phyloP scores from a whole-genome alignment of 2,888 invertebrate genomes.

The Drosophila planitibia region DNA sequence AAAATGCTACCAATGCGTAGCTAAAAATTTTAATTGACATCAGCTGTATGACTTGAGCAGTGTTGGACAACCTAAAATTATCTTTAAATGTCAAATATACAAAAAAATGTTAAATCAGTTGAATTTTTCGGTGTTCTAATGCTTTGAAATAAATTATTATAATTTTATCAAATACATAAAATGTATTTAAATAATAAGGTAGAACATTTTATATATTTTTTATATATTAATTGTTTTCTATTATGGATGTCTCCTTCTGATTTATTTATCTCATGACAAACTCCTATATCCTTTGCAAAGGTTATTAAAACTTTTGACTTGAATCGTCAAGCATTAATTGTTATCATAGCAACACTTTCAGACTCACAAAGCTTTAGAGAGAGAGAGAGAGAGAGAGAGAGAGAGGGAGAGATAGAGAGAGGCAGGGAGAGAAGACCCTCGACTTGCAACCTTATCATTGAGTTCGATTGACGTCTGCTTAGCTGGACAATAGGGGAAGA shows the following conservation, averaged over 20 bases:
- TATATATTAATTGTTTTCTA: background rate
- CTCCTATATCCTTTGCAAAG: background rate
- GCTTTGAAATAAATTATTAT: background rate
- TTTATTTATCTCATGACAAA: background rate
- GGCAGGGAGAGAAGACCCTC: background rate
- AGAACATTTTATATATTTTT: background rate
- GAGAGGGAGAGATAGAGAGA: background rate
- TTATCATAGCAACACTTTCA: constrained; percentile 20
- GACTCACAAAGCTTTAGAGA: background rate
- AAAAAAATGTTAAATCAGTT: background rate
- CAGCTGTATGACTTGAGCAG: background rate
- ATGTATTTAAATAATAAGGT: background rate
- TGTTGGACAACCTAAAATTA: background rate
- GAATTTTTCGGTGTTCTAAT: background rate
- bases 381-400: background rate
- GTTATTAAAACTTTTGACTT: background rate
- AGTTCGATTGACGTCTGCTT: constrained; percentile 29
- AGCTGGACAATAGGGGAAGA: constrained; percentile 1
- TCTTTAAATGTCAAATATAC: background rate
- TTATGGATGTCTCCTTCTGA: background rate
- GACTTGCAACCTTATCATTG: constrained; percentile 33
- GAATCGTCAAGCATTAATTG: constrained; percentile 47
- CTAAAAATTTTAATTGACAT: constrained; percentile 21
- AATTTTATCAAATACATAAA: background rate
- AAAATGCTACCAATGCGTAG: constrained; percentile 44